Evolutionary conservation across 1,140 invertebrate species (phyloP), one percentile per base, ranked within the genome.

Genomic region (Atta colombica): DNA sequence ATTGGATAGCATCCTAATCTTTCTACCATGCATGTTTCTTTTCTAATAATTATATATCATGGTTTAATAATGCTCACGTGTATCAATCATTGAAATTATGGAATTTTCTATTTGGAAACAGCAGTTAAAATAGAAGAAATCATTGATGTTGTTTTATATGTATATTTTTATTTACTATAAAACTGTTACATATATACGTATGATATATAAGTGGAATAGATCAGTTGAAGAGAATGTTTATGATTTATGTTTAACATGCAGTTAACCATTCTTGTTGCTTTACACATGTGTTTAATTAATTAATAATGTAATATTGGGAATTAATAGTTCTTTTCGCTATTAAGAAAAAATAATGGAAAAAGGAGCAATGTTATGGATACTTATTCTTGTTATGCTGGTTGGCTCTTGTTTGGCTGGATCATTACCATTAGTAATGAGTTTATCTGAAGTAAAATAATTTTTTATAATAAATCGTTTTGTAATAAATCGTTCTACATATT

Each of bases 371-470:
- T 95, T 99, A 74, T 96, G 98, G 92, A 96, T 98, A 89, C 95
- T 99, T 61, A 97, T 97, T 28, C 89, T 98, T 82, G 98, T 99
- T 68, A 99, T 99, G 99, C 96, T 99, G 69, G 96, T 99, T 61
- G 99, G 99, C 1, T 99, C 98, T 84, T 99, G 99, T 95, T 94
- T 99, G 45, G 97, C 98, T 87, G 99, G 99, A 66, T 98, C 97
- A 82, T 97, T 99, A 91, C 99, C 99, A 35, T 95, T 99, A 87
- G 97, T 99, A 81, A 97, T 99, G 92, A 97, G 96, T 91, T 97
- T 99, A 93, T 99, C 99, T 63, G 99, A 99, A 97, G 99, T 99
- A 96, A 96, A 93, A 65, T 55, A 49, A 86, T 60, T 72, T 81
- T 68, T 66, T 35, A 60, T 31, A 84, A 85, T 68, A 75, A 69